These are phyloP conservation scores for Carduelis carduelis DNA, from an alignment of 2,797 vertebrate genomes.

Conservation along the genomic window DNA sequence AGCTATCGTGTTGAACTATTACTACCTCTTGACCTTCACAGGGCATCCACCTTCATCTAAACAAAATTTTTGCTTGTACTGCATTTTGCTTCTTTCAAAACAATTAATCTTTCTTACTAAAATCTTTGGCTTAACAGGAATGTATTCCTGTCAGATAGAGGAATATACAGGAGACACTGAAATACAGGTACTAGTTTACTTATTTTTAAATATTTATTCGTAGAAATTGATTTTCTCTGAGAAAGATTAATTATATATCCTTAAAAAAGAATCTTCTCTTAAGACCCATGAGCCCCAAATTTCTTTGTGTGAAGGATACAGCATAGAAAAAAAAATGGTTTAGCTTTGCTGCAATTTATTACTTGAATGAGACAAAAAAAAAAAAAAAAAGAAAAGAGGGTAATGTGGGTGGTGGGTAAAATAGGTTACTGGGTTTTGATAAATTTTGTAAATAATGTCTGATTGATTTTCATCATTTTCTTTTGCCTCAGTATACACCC, in stretches of 20 bases:
- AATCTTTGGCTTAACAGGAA: neutral
- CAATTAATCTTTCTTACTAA: neutral
- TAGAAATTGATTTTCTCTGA: neutral
- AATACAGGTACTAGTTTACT: neutral
- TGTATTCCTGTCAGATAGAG: neutral
- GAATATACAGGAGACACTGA: neutral
- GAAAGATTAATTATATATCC: neutral
- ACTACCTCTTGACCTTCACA: neutral
- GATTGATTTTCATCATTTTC: neutral
- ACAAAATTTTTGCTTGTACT: neutral
- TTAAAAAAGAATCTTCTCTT: neutral
- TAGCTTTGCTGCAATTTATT: neutral
- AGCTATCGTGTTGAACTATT: neutral
- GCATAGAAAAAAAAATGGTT: neutral
- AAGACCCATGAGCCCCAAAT: neutral
- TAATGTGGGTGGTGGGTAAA: neutral
- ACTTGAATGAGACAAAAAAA: neutral
- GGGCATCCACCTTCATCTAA: neutral
- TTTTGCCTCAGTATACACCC: neutral
- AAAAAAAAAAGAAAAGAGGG: neutral
- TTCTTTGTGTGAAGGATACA: neutral
- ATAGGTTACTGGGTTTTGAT: neutral
- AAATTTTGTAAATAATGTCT: neutral
- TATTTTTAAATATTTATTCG: neutral
- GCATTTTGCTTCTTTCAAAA: neutral